phyloP scores from a whole-genome alignment of 1,140 invertebrate genomes.

The Tetramorium parvispinum region DNA sequence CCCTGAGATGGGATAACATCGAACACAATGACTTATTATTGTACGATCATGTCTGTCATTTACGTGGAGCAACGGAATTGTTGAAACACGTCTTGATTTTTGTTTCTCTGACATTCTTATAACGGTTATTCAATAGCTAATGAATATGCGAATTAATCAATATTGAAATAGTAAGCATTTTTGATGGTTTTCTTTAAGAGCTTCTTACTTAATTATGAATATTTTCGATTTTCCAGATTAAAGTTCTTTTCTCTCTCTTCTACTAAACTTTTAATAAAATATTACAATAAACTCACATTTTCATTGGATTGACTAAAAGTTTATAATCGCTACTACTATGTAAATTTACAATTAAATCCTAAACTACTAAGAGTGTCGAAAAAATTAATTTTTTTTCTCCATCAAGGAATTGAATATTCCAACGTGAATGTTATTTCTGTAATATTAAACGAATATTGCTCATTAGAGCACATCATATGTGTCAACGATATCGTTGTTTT shows the following conservation, averaged over 20 bases:
- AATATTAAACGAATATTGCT: neutral
- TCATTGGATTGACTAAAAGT: neutral
- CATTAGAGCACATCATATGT: neutral
- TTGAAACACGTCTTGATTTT: neutral
- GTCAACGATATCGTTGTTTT: neutral
- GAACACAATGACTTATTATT: conserved; percentile 44
- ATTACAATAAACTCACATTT: neutral
- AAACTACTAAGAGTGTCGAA: neutral
- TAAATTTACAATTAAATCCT: neutral
- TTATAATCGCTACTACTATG: neutral
- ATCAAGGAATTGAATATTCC: neutral
- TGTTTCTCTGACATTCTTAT: neutral
- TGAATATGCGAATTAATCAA: neutral
- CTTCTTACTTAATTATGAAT: neutral
- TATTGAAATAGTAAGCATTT: neutral
- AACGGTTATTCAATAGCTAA: neutral
- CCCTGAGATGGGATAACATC: conserved; percentile 18
- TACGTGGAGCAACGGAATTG: conserved; percentile 3
- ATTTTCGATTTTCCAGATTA: neutral
- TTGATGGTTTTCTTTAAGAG: neutral
- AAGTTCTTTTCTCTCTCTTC: neutral
- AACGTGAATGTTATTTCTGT: neutral
- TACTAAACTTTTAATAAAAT: neutral
- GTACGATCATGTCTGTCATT: neutral
- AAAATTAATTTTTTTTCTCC: neutral